Conservation (phyloP, 2,113 vertebrate species). For the Cochlearius cochlearius region DNA sequence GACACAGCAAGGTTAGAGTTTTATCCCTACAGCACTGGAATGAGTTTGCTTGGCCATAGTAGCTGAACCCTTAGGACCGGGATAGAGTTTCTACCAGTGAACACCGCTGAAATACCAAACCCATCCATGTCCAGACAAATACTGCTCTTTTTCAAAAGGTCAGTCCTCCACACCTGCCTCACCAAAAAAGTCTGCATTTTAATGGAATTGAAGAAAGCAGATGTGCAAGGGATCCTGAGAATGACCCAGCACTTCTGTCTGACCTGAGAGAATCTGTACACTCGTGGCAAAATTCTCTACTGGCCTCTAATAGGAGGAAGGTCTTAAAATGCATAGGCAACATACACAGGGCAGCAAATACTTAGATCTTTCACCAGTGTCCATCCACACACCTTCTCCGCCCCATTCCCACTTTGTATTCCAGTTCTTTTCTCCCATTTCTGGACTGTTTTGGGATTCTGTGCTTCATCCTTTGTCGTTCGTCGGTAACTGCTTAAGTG, state of each 20-base stretch:
- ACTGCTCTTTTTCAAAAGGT: background rate
- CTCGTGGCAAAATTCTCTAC: background rate
- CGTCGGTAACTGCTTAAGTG: background rate
- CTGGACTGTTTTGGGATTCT: background rate
- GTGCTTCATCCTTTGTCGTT: background rate
- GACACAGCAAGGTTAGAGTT: background rate
- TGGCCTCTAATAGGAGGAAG: background rate
- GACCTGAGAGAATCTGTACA: background rate
- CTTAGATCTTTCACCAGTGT: background rate
- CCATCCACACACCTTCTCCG: background rate
- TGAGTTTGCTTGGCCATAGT: background rate
- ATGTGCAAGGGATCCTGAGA: background rate
- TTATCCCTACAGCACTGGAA: background rate
- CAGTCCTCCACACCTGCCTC: background rate
- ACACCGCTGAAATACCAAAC: background rate
- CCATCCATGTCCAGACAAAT: rapidly evolving
- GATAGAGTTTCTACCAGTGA: background rate
- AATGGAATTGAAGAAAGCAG: background rate
- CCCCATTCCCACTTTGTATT: background rate
- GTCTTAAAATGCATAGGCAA: background rate
- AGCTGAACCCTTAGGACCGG: background rate
- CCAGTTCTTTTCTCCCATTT: background rate
- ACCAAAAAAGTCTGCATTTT: background rate
- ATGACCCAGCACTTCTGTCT: background rate
- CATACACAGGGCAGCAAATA: background rate